Conservation (phyloP, 2,888 invertebrate genomes). For the Temnothorax rugatulus region DNA sequence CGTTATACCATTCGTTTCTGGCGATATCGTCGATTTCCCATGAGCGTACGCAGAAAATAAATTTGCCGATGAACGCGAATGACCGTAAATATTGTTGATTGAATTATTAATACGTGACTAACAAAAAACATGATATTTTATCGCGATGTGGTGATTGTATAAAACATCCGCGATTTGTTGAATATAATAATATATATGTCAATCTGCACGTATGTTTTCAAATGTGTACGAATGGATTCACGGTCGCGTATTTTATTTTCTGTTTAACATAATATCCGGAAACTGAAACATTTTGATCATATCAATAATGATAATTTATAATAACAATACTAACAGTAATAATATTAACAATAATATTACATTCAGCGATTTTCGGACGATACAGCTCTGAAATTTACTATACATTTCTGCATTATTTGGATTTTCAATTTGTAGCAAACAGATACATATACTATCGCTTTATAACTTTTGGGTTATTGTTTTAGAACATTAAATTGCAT, state of each 20-base stretch:
- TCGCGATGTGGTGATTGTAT: not conserved
- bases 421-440: slow-evolving; percentile 4
- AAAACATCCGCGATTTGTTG: slow-evolving; percentile 15
- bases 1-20: slow-evolving; percentile 39
- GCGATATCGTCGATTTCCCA: slow-evolving; percentile 45
- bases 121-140: slow-evolving; percentile 21
- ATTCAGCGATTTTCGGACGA: slow-evolving; percentile 6
- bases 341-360: slow-evolving; percentile 7
- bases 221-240: not conserved
- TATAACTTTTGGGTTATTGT: slow-evolving; percentile 5
- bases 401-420: not conserved
- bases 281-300: not conserved
- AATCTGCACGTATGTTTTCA: not conserved
- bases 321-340: not conserved
- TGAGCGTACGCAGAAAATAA: slow-evolving; percentile 45
- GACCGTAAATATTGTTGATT: slow-evolving; percentile 16
- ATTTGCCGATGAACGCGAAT: slow-evolving; percentile 24
- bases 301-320: not conserved
- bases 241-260: not conserved
- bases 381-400: not conserved
- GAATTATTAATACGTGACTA: slow-evolving; percentile 32
- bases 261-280: not conserved
- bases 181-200: slow-evolving; percentile 4
- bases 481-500: slow-evolving; percentile 9
- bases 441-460: not conserved